Base-by-base conservation (phyloP, 2,797 vertebrate genomes). In the Clarias platycephalus region DNA sequence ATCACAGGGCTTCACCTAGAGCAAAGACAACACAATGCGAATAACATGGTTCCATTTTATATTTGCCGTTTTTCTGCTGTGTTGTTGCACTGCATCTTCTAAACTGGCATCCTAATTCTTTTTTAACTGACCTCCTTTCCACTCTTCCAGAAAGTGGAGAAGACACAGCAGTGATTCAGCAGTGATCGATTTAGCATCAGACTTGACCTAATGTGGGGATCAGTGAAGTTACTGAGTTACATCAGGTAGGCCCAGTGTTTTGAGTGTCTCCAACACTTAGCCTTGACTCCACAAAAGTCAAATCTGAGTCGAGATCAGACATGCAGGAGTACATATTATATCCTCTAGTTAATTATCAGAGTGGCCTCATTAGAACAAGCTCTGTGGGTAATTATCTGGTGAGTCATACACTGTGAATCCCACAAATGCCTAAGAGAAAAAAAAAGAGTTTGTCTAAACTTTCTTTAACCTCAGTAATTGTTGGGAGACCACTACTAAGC, bases 341-440 rank as follows among this genome's bases (percentile, higher is more conserved):
- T 44, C 34, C 68, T 75, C 44, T 83, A 80, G 74, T 84, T 89
- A 80, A 86, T 87, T 84, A 86, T 77, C 80, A 78, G 71, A 66
- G 60, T 44, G 40, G 71, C 57, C 71, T 83, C 71, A 84, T 87
- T 80, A 83, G 44, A 57, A 20, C 26, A 8, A 80, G 82, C 37
- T 44, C 74, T 44, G 1, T 13, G 37, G 58, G 67, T 82, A 75
- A 85, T 64, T 76, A 78, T 62, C 60, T 72, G 64, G 77, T 58
- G 53, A 84, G 64, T 72, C n/a, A 72, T 66, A 60, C 58, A 67
- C 44, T 28, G 24, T 28, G 40, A 10, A 9, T 62, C 18, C 64
- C 49, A 20, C 55, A 71, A 34, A 81, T 18, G 15, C 76, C 75
- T 62, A 66, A 62, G 22, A 10, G 64, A 88, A 44, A 64, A 24